Percentiles rank a stretch among this genome's conserved stretches.
Evolutionary conservation across 2,113 vertebrate species (phyloP).

Genomic region (Cyphomyrus discorhynchus): DNA sequence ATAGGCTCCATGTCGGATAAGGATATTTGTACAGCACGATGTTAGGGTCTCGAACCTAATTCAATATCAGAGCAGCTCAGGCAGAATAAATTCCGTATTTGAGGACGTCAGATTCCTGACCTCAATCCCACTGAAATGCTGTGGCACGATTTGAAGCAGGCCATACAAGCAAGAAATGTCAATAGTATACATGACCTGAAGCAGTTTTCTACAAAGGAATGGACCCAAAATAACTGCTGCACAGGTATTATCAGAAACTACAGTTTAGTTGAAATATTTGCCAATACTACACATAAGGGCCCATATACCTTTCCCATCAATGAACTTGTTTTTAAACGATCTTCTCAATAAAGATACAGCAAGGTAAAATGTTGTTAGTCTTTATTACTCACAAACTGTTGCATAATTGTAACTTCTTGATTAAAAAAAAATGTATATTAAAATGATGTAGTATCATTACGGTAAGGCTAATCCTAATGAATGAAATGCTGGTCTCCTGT

Average conservation of each 20-base stretch:
- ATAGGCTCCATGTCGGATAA: not conserved
- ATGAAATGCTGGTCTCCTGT: not conserved
- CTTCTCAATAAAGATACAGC: not conserved
- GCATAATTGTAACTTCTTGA: too few species aligned
- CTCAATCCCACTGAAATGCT: not conserved
- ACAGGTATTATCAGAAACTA: not conserved
- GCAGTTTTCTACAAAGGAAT: not conserved
- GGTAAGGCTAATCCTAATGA: not conserved
- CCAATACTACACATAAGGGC: not conserved
- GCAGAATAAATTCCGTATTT: not conserved
- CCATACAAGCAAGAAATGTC: not conserved
- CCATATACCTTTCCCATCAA: not conserved
- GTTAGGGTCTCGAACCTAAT: not conserved
- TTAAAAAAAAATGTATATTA: not conserved
- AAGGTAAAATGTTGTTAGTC: not conserved
- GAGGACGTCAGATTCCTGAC: not conserved
- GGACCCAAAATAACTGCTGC: not conserved
- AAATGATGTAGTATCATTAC: not conserved
- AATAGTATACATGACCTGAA: not conserved
- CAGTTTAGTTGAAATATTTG: not conserved
- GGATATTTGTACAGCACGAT: not conserved
- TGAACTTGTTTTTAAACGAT: not conserved
- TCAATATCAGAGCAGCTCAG: not conserved
- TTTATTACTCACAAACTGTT: not conserved
- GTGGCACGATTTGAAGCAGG: not conserved